These are phyloP conservation scores for Sinodicranocentrus sp. DNA, from an alignment of 2,888 invertebrate species.

Conservation along the genomic window DNA sequence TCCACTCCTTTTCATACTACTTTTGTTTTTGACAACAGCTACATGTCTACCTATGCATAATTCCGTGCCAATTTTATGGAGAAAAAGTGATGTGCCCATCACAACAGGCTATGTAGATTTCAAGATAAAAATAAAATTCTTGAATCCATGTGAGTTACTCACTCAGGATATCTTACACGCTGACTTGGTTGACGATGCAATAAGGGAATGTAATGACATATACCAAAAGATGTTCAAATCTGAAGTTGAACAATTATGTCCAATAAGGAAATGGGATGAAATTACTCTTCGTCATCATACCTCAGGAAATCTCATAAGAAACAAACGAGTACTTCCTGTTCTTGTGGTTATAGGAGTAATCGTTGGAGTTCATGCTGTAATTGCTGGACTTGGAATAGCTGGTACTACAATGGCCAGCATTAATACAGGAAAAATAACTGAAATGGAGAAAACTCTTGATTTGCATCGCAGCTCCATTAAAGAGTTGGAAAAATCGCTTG, in stretches of 20 bases:
- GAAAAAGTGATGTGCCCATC: neutral
- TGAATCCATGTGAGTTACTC: neutral
- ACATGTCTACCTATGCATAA: neutral
- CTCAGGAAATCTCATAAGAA: neutral
- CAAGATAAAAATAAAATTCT: neutral
- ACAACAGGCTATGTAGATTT: neutral
- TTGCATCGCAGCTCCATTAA: neutral
- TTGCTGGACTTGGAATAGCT: neutral
- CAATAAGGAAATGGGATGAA: no score
- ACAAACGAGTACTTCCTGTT: neutral
- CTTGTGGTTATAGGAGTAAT: neutral
- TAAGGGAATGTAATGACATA: neutral
- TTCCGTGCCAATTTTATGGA: conserved; percentile 1
- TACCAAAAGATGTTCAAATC: no score
- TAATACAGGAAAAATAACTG: neutral
- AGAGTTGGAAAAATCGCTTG: neutral
- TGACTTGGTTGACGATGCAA: neutral
- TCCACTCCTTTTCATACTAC: neutral
- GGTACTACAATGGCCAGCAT: neutral
- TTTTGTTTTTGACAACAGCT: neutral
- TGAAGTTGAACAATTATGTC: no score
- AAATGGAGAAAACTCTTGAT: neutral
- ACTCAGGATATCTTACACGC: neutral
- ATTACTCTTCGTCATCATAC: no score
- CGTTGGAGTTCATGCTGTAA: neutral